Base-by-base conservation (phyloP, 2,888 invertebrate species). In the Meta bourneti region DNA sequence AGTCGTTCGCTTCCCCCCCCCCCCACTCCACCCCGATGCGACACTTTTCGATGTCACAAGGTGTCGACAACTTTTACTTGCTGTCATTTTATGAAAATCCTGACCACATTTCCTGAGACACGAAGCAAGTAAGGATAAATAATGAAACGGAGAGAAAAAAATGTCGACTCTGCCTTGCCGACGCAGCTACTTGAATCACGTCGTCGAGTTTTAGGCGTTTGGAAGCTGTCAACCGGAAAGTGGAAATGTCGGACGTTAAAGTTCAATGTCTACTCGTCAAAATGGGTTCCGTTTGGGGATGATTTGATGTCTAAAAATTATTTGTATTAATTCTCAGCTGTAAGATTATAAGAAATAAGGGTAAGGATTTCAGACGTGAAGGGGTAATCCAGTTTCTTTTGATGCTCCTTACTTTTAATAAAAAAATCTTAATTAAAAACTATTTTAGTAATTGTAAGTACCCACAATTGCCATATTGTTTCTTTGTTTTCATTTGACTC, bases 71-170 rank as follows among this genome's bases (percentile, higher is more conserved):
- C 61, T 61, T 61, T 61, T 61, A 61, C 61, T 61, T 16, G 13
- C 61, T 61, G 61, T 61, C 61, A 61, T 61, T 61, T 61, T 61
- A 61, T 61, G 61, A 61, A 61, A 61, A 61, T 61, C 61, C 61
- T 61, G 5, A 11, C 11, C 61, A 61, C 11, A 6, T 11, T 9
- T 61, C 61, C 61, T 61, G 11, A 34, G 34, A 34, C 34, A 34
- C 34, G 34, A 34, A 34, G 34, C 61, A 6, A 11, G 13, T 9
- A 5, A 61, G 61, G 61, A 61, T 61, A 61, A 61, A 61, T 61
- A 61, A 61, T 61, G 61, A 61, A 61, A 61, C 34, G 61, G 61
- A 61, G 16, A 61, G 61, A 61, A 61, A 61, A n/a, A 11, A 16
- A 9, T 61, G 8, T 61, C 8, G 34, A 34, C 4, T 34, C 34